A percentile compares a stretch with the other conserved stretches of the same genome.
phyloP scores from a whole-genome alignment of 1,140 invertebrate genomes.

The Drosophila pallidifrons region DNA sequence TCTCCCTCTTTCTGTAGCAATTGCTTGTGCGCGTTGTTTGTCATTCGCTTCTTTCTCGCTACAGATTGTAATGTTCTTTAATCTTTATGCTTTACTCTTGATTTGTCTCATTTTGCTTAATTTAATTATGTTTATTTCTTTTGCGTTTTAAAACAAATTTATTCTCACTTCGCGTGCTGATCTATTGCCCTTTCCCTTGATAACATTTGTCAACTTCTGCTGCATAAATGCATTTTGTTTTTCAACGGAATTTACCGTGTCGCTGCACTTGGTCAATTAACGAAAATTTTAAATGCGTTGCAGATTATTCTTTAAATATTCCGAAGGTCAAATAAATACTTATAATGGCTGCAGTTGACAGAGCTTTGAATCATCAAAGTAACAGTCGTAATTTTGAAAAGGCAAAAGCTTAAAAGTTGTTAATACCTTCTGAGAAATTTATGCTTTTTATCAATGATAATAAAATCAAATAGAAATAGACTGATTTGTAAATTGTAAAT shows the following conservation, averaged over 20 bases:
- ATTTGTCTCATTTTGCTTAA: slow-evolving; percentile 15
- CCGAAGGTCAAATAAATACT: neutral
- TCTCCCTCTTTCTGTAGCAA: slow-evolving; percentile 19
- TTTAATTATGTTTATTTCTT: slow-evolving; percentile 15
- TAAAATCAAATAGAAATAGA: too few species aligned
- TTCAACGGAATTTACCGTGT: slow-evolving; percentile 12
- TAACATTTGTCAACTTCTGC: slow-evolving; percentile 44
- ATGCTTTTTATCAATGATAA: too few species aligned
- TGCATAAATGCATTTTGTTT: slow-evolving; percentile 31
- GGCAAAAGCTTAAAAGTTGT: too few species aligned
- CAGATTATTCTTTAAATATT: neutral
- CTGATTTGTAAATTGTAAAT: too few species aligned
- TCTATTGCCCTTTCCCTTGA: slow-evolving; percentile 46
- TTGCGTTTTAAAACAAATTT: slow-evolving; percentile 64
- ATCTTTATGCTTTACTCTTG: slow-evolving; percentile 54
- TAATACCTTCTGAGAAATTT: too few species aligned
- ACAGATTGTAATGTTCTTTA: slow-evolving; percentile 42
- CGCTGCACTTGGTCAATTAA: slow-evolving; percentile 27
- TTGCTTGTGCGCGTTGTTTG: slow-evolving; percentile 29
- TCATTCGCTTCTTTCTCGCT: slow-evolving; percentile 30
- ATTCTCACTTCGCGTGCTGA: slow-evolving; percentile 52
- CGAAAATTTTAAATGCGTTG: slow-evolving; percentile 37
- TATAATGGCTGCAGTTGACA: neutral
- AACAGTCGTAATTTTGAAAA: too few species aligned
- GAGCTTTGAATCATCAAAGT: too few species aligned